Conservation (phyloP, 1,140 invertebrate genomes). For the Anoplolepis gracilipes region DNA sequence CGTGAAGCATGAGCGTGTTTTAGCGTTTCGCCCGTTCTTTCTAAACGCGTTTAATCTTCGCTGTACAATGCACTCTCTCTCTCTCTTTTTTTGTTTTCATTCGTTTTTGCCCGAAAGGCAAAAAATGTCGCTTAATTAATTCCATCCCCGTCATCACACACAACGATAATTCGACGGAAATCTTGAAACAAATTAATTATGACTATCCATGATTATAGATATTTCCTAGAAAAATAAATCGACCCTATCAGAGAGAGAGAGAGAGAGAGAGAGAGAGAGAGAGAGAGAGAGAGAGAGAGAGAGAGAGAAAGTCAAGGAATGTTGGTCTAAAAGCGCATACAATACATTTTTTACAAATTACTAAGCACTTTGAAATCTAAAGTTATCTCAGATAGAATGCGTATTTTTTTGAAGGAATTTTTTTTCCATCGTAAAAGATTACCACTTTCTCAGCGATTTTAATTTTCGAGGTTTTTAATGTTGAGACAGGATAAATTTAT, state of each 20-base stretch:
- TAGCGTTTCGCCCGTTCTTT: not conserved
- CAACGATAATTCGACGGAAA: not conserved
- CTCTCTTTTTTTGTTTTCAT: no score
- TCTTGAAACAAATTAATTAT: not conserved
- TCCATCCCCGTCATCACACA: not conserved
- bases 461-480: not conserved
- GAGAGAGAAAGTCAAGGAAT: not conserved
- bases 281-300: no score
- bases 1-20: not conserved
- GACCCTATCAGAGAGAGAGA: not conserved
- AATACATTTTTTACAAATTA: no score
- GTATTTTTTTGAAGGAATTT: not conserved
- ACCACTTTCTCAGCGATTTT: not conserved
- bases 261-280: no score
- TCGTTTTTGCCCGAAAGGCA: not conserved
- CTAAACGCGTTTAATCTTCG: constrained; percentile 23
- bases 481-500: not conserved
- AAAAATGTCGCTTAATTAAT: constrained; percentile 13
- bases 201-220: not conserved
- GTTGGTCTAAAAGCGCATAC: not conserved
- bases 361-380: no score
- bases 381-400: not conserved
- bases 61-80: no score
- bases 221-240: not conserved
- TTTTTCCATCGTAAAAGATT: not conserved